phyloP scores from a whole-genome alignment of 2,888 invertebrate species.

The Odontomyia ornata region DNA sequence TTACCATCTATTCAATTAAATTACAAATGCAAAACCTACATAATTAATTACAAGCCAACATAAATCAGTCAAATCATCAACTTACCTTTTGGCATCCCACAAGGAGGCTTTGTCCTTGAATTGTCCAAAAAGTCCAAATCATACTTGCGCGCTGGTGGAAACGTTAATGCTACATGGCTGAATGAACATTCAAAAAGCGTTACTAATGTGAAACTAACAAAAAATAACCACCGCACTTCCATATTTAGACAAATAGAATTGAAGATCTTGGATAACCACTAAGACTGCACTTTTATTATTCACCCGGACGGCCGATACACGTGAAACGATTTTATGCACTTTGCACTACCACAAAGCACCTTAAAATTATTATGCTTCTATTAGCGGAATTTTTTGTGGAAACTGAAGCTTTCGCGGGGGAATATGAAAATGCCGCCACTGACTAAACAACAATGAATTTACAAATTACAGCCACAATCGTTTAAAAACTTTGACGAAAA shows the following conservation, averaged over 20 bases:
- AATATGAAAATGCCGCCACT: no score
- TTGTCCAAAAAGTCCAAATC: constrained; percentile 94
- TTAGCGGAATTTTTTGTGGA: neutral
- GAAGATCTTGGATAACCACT: neutral
- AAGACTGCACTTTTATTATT: constrained; percentile 4
- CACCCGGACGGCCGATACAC: neutral
- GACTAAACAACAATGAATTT: no score
- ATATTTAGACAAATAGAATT: constrained; percentile 15
- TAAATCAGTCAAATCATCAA: constrained; percentile 43
- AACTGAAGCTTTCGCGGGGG: no score
- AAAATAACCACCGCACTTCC: constrained; percentile 35
- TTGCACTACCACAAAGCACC: neutral
- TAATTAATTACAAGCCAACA: no score
- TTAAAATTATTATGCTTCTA: neutral
- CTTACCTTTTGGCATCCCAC: constrained; percentile 95
- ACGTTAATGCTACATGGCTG: constrained; percentile 86
- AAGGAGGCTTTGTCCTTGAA: constrained; percentile 87
- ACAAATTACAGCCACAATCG: no score
- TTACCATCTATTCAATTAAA: no score
- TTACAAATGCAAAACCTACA: no score
- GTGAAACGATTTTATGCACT: constrained; percentile 3
- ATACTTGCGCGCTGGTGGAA: constrained; percentile 86
- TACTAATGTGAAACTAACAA: neutral
- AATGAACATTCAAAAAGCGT: neutral
- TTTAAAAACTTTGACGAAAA: no score